These are phyloP conservation scores for Nyctibius bracteatus DNA, from an alignment of 2,113 vertebrate genomes.

Conservation along the genomic window DNA sequence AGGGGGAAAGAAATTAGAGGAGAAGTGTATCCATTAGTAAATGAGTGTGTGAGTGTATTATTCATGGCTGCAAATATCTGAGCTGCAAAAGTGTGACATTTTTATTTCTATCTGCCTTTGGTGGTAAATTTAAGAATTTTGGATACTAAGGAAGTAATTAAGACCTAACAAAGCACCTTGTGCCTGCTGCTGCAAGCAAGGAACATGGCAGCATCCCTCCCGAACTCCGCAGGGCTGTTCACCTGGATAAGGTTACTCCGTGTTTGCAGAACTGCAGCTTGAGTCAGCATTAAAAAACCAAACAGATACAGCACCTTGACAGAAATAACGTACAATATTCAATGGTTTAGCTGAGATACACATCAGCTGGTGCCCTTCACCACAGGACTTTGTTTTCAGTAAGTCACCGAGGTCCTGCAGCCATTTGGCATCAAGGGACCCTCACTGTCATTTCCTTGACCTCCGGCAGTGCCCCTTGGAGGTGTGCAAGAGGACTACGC, in stretches of 20 bases:
- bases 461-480: background rate
- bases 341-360: background rate
- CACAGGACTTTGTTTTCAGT: rapidly evolving
- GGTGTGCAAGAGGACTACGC: background rate
- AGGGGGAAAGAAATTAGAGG: conserved; percentile 26
- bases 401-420: background rate
- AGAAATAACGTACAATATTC: background rate
- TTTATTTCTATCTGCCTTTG: conserved; percentile 8
- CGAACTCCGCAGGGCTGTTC: background rate
- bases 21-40: conserved; percentile 45
- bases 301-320: background rate
- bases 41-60: conserved; percentile 24
- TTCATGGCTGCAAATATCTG: conserved; percentile 13
- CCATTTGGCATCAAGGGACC: background rate
- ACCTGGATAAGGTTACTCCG: background rate
- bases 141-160: conserved; percentile 9
- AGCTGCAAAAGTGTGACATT: background rate
- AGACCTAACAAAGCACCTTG: conserved; percentile 4
- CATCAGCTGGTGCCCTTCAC: background rate
- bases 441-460: background rate
- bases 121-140: conserved; percentile 14
- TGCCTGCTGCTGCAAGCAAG: background rate
- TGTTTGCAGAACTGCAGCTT: background rate
- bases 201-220: background rate
- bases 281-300: background rate